phyloP scores from a whole-genome alignment of 2,797 vertebrate species.

The Hypotaenidia okinawae region DNA sequence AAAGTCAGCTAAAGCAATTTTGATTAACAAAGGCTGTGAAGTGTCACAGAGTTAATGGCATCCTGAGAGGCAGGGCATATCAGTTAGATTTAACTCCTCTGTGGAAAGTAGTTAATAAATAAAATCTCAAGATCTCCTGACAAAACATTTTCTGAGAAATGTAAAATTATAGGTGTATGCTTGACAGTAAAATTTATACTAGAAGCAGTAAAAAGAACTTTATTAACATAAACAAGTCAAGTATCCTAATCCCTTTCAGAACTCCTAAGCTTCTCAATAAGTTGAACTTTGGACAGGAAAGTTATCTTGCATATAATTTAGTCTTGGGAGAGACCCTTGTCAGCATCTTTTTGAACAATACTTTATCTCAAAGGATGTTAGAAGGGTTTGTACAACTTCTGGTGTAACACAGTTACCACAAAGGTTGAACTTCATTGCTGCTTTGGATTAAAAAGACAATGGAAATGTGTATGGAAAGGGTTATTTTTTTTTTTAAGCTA shows the following conservation, averaged over 20 bases:
- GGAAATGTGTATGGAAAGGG: background rate
- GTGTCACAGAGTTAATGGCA: conserved; percentile 55
- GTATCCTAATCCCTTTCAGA: conserved; percentile 60
- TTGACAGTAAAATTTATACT: conserved; percentile 67
- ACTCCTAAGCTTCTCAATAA: conserved; percentile 23
- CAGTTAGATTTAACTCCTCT: conserved; percentile 62
- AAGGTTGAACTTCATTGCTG: background rate
- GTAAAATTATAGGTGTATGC: conserved; percentile 66
- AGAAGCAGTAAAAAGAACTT: conserved; percentile 62
- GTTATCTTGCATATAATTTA: conserved; percentile 51
- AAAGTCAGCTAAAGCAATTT: conserved; percentile 51
- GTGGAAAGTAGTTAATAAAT: conserved; percentile 64
- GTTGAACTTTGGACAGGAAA: conserved; percentile 24
- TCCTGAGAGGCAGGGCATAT: conserved; percentile 46
- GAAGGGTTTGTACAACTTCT: background rate
- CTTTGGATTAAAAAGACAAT: background rate
- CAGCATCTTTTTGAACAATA: background rate
- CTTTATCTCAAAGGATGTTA: background rate
- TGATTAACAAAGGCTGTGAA: conserved; percentile 68
- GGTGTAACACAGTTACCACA: background rate
- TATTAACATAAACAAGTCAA: conserved; percentile 69
- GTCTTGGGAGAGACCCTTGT: background rate
- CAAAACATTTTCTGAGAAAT: conserved; percentile 72
- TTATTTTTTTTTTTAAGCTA: conserved; percentile 14
- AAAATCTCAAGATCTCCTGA: conserved; percentile 63